Evolutionary conservation across 2,797 vertebrate species (phyloP).

Genomic region (Syngnathus rostellatus): DNA sequence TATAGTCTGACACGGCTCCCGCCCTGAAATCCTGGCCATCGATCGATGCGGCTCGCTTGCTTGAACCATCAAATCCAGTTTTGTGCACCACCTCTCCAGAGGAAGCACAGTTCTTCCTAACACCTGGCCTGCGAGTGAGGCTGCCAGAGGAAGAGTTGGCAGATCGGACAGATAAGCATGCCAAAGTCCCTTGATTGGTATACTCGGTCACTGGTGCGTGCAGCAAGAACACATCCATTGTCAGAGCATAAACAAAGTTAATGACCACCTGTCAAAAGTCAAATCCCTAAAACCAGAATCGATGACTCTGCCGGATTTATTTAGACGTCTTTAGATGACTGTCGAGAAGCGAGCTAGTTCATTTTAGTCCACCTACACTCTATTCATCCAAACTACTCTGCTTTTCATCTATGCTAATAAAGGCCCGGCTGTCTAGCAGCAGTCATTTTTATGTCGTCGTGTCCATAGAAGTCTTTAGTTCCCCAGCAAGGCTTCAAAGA

Average conservation of each 20-base stretch:
- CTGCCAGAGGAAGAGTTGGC: constrained; percentile 51
- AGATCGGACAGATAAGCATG: constrained; percentile 56
- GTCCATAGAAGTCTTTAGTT: constrained; percentile 18
- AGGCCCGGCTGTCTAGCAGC: background rate
- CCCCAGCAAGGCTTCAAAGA: constrained; percentile 21
- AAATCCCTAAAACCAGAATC: constrained; percentile 40
- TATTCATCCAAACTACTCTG: constrained; percentile 6
- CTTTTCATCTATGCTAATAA: constrained; percentile 8
- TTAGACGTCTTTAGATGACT: constrained; percentile 24
- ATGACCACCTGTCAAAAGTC: constrained; percentile 38
- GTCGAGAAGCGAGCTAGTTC: constrained; percentile 8
- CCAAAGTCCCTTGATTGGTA: constrained; percentile 14
- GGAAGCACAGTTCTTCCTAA: constrained; percentile 17
- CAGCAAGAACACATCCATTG: constrained; percentile 60
- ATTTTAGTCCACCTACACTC: constrained; percentile 6
- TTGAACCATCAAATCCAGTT: constrained; percentile 5
- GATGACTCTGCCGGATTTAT: constrained; percentile 37
- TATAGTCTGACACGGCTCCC: constrained; percentile 9
- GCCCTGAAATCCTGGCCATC: background rate
- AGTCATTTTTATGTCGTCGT: constrained; percentile 11
- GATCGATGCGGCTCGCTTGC: constrained; percentile 13
- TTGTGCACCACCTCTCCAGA: constrained; percentile 8
- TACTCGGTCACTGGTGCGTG: constrained; percentile 25
- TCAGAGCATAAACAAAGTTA: constrained; percentile 46
- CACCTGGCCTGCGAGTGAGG: constrained; percentile 28